A percentile compares a stretch with the other conserved stretches of the same genome.
Conservation (phyloP, 2,888 invertebrate genomes). For the Chloroclysta siterata region DNA sequence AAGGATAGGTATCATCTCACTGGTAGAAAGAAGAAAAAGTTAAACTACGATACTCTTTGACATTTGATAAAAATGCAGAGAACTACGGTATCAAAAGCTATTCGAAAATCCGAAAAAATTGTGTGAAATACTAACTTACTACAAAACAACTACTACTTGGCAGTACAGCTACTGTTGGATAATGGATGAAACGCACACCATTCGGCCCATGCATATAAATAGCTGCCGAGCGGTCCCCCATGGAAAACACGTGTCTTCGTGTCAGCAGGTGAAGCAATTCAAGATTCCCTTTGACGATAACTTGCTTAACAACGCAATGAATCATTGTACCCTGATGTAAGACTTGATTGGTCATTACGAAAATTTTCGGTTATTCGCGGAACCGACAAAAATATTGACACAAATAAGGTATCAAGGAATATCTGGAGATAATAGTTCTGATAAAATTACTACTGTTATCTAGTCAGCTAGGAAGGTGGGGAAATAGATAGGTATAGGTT, state of each 20-base stretch:
- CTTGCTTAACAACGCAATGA: slow-evolving; percentile 54
- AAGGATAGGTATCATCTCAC: slow-evolving; percentile 35
- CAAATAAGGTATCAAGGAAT: slow-evolving; percentile 42
- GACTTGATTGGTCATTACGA: slow-evolving; percentile 52
- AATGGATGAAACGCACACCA: slow-evolving; percentile 64
- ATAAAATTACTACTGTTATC: background rate
- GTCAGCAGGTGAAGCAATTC: slow-evolving; percentile 59
- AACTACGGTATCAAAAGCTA: slow-evolving; percentile 34
- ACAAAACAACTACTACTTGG: slow-evolving; percentile 1
- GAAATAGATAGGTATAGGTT: slow-evolving; percentile 41
- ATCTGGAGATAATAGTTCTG: slow-evolving; percentile 42
- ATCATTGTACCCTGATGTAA: slow-evolving; percentile 48
- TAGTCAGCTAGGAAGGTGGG: slow-evolving; percentile 28
- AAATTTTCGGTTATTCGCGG: slow-evolving; percentile 48
- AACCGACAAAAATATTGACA: slow-evolving; percentile 42
- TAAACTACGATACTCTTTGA: background rate
- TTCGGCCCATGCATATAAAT: slow-evolving; percentile 66
- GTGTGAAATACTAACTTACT: slow-evolving; percentile 47
- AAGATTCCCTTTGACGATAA: slow-evolving; percentile 55
- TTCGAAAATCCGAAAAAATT: slow-evolving; percentile 46
- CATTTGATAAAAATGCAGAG: background rate
- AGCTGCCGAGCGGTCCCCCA: slow-evolving; percentile 52
- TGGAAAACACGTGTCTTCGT: slow-evolving; percentile 61
- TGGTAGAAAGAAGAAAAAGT: background rate
- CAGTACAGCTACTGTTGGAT: slow-evolving; percentile 62